Conservation (phyloP, 1,140 invertebrate genomes). For the Campoletis sonorensis region DNA sequence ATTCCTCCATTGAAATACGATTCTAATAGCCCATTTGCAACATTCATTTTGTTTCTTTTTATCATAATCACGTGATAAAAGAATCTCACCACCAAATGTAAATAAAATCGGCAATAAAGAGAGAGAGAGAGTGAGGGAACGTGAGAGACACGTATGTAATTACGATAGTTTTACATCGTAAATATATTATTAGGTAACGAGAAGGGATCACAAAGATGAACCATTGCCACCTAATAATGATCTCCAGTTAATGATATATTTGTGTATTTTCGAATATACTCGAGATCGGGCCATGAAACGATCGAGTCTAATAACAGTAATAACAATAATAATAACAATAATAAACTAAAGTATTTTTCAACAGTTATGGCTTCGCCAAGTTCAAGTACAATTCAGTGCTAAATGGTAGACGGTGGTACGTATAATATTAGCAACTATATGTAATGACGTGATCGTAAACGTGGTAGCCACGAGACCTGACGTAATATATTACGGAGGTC, state of each 20-base stretch:
- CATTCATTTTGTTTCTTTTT: background rate
- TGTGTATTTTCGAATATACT: background rate
- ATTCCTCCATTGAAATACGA: background rate
- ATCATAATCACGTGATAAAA: background rate
- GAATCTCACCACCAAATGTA: background rate
- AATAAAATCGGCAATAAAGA: background rate
- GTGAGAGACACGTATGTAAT: background rate
- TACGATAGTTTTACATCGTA: background rate
- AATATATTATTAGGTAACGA: background rate
- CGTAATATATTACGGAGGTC: conserved; percentile 18
- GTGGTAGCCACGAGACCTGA: background rate
- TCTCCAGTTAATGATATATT: background rate
- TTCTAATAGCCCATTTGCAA: background rate
- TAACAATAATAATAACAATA: background rate
- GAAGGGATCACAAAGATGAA: background rate
- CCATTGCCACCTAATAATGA: conserved; percentile 12
- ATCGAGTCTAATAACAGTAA: conserved; percentile 13
- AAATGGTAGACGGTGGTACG: background rate
- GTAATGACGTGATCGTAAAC: conserved; percentile 24
- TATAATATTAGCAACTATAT: background rate
- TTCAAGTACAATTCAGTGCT: conserved; percentile 24
- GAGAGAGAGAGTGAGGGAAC: background rate
- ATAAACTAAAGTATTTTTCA: background rate
- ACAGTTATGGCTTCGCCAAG: background rate
- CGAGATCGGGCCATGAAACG: background rate